Base-by-base conservation (phyloP, 1,140 invertebrate species). In the Rhyacophila brunnea region DNA sequence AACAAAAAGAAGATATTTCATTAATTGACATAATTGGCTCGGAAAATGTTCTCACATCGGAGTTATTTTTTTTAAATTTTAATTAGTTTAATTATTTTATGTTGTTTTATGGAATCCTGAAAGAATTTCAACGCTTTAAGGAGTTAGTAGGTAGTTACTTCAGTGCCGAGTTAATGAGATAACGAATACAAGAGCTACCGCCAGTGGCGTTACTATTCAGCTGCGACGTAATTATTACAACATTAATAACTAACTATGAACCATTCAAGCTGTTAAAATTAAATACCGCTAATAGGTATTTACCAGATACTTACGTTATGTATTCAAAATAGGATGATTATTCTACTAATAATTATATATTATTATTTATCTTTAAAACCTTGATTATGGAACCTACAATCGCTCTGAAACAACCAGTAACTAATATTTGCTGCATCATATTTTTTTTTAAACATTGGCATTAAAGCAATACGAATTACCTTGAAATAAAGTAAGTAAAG, bases 11-110 rank as follows among this genome's bases (percentile, higher is more conserved):
- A 43, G n/a, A 58, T 54, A 59, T 48, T 48, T 64, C 62, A 64
- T 59, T 59, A 64, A 64, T 64, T 64, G 62, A 58, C 51, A 52
- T 56, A 58, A 63, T 63, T 58, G 55, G 50, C 55, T 58, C 62
- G 42, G 51, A 56, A 51, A 56, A 56, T 43, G 56, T 64, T 64
- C 62, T 59, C 62, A 56, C 62, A 64, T 59, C 46, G 56, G 36
- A 55, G 50, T 46, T 58, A n/a, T n/a, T 28, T 28, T 28, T 28
- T 28, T 28, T 28, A 5, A 28, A 28, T 59, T 62, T 64, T 64
- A 64, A 64, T 64, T 64, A 59, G 56, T 64, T 59, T 64, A 59
- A 64, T 64, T 64, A 64, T 64, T 64, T 64, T 34, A 64, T 64
- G 62, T 55, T 59, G 62, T 64, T 59, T 63, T 59, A 59, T 63